Conservation (phyloP, 2,113 vertebrate genomes). For the Sterna hirundo region DNA sequence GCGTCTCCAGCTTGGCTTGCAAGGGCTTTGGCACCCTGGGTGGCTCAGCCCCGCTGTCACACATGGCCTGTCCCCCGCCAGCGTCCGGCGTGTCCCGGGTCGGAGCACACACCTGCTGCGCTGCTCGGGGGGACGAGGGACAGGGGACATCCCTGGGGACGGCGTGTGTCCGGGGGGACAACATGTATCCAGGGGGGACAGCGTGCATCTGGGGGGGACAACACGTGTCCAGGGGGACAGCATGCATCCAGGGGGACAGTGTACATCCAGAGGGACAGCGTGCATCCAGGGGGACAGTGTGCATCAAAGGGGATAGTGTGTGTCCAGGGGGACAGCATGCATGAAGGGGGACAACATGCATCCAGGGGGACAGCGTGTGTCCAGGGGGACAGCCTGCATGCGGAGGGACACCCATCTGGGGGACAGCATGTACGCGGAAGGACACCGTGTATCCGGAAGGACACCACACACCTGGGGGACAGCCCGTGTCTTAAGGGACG, state of each 20-base stretch:
- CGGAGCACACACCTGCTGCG: not conserved
- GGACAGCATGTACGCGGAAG: rapidly evolving
- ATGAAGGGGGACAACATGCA: too few species aligned
- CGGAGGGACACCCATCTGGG: too few species aligned
- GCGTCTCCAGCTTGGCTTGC: not conserved
- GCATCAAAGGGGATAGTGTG: too few species aligned
- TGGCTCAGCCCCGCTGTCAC: not conserved
- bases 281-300: not conserved
- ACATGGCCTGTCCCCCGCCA: not conserved
- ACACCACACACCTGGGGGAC: not conserved
- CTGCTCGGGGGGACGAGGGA: not conserved
- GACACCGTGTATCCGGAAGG: rapidly evolving
- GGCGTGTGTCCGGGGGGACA: not conserved
- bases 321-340: too few species aligned
- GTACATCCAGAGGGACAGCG: not conserved
- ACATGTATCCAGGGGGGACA: not conserved
- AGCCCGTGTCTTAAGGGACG: not conserved
- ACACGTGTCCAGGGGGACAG: too few species aligned
- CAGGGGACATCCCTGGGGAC: not conserved
- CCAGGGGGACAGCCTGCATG: not conserved
- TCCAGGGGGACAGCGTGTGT: rapidly evolving
- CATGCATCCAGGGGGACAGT: too few species aligned
- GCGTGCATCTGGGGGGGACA: too few species aligned
- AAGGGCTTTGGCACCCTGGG: not conserved
- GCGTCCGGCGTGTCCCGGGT: not conserved